Evolutionary conservation across 37 sponge, comb jelly and placozoan species (phyloP).

Genomic region (Mnemiopsis leidyi): DNA sequence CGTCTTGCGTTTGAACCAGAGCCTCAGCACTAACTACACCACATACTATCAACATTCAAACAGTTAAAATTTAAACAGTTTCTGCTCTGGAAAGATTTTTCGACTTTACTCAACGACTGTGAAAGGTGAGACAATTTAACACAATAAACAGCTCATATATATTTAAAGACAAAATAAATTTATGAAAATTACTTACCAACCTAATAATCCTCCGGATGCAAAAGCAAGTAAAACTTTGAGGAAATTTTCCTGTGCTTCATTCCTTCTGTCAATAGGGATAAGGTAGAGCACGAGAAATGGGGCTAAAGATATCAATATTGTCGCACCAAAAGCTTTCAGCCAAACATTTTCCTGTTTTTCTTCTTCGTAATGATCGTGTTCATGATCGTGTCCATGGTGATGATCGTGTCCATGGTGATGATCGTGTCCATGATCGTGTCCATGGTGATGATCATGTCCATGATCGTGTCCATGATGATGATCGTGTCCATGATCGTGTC

Average conservation of each 20-base stretch:
- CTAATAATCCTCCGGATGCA: constrained; percentile 92
- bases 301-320: constrained; percentile 80
- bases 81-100: too few species aligned
- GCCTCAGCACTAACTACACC: too few species aligned
- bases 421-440: not conserved
- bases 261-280: constrained; percentile 74
- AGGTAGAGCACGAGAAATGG: constrained; percentile 89
- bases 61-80: too few species aligned
- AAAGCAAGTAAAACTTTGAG: constrained; percentile 87
- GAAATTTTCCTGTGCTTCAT: constrained; percentile 72
- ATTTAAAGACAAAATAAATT: not conserved
- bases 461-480: not conserved
- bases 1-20: too few species aligned
- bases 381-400: not conserved
- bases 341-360: constrained; percentile 63
- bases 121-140: too few species aligned
- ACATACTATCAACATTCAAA: too few species aligned
- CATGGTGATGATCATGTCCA: not conserved
- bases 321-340: constrained; percentile 77
- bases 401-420: constrained; percentile 54
- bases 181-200: constrained; percentile 47
- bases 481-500: not conserved
- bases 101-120: too few species aligned
- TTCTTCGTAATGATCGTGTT: not conserved
- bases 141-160: too few species aligned